These are phyloP conservation scores for Chromis chromis DNA, from an alignment of 2,797 vertebrate genomes.

Conservation along the genomic window DNA sequence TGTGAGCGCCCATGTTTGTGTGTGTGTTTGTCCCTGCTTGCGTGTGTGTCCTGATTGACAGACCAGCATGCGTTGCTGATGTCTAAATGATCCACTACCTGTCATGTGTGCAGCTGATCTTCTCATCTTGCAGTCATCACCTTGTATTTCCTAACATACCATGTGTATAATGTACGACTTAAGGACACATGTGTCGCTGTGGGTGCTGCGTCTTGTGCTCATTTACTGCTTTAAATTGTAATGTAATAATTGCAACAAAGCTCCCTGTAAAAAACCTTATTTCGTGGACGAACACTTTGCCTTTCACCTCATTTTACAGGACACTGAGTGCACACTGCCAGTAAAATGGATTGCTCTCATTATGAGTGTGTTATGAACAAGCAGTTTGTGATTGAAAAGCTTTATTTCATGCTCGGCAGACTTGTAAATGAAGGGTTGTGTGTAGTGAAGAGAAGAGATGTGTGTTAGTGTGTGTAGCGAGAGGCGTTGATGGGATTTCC, in stretches of 20 bases:
- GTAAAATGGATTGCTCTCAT: conserved; percentile 74
- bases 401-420: conserved; percentile 81
- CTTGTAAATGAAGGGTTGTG: conserved; percentile 73
- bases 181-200: not conserved
- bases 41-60: conserved; percentile 5
- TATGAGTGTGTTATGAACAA: conserved; percentile 72
- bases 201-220: not conserved
- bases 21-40: not conserved
- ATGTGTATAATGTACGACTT: not conserved
- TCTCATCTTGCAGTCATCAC: conserved; percentile 2
- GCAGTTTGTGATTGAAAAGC: conserved; percentile 77
- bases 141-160: conserved; percentile 20
- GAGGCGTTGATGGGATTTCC: conserved; percentile 45
- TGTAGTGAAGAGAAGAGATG: conserved; percentile 53
- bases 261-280: conserved; percentile 10
- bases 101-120: conserved; percentile 29
- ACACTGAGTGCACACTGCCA: conserved; percentile 49
- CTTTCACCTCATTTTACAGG: conserved; percentile 47
- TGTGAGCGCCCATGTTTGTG: not conserved
- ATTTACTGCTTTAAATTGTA: conserved; percentile 33
- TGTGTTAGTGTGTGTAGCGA: conserved; percentile 36
- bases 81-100: conserved; percentile 33
- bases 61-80: conserved; percentile 9
- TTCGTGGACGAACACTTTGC: conserved; percentile 24
- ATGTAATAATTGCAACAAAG: conserved; percentile 12